Base-by-base conservation (phyloP, 2,888 invertebrate genomes). In the Drosophila percnosoma region DNA sequence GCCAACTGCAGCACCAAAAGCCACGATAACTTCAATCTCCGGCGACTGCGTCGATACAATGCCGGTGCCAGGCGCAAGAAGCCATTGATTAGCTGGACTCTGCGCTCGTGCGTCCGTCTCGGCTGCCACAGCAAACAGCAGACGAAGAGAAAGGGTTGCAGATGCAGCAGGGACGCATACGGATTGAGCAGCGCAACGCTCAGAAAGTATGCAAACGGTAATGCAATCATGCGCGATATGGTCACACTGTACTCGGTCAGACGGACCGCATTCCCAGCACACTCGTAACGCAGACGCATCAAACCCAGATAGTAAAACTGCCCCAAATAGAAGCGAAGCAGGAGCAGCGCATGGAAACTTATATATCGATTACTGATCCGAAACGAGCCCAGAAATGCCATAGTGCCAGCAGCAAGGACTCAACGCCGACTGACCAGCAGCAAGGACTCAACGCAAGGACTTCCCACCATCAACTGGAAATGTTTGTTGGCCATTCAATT, bases 291-390 rank as follows among this genome's bases (percentile, higher is more conserved):
- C 29, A 82, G 29, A 0, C 85, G 75, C 51, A 84, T 53, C 64
- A 85, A 38, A 0, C 85, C 85, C 53, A 82, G 21, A 29, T 73
- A 68, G 11, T 75, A 78, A 33, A 78, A 84, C 64, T 82, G 82
- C 3, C 45, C 57, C 63, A 70, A 33, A 38, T 85, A 85, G 54
- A 82, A 82, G 8, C 80, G 85, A 42, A 82, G 65, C 80, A 82
- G 62, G 11, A 84, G 38, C 40, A 79, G 38, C 11, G 51, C 76
- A 52, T 85, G 85, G 13, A 36, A 34, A 13, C 82, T 85, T 6
- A 85, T 82, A 53, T 82, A 82, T 15, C 68, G 36, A 38, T 79
- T 82, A 62, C 68, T 29, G 58, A 53, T 42, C 10, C 72, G 82
- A 36, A 70, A 75, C 15, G 71, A 58, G 34, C 79, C 58, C 65